These are phyloP conservation scores for Tenebrio molitor DNA, from an alignment of 1,140 invertebrate species.

Conservation along the genomic window DNA sequence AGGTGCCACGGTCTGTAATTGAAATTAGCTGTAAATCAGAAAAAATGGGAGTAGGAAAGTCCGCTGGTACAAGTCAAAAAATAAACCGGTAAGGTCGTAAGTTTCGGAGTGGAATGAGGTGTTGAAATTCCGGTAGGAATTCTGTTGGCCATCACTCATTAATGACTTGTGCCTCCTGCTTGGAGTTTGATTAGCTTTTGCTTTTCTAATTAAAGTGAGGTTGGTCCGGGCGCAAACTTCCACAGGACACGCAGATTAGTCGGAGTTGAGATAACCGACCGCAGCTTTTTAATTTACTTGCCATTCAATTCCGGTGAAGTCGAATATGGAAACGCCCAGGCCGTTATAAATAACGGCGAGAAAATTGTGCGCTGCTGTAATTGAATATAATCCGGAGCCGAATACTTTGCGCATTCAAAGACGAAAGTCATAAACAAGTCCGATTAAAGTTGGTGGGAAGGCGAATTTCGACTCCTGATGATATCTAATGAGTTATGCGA, in stretches of 20 bases:
- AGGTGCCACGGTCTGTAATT: not conserved
- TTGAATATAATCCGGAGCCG: slow-evolving; percentile 39
- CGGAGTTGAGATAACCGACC: slow-evolving; percentile 31
- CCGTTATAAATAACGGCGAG: slow-evolving; percentile 41
- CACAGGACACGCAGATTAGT: slow-evolving; percentile 33
- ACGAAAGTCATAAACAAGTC: slow-evolving; percentile 36
- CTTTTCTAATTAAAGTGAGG: slow-evolving; percentile 47
- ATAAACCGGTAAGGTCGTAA: too few relatives aligned
- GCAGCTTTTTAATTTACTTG: slow-evolving; percentile 44
- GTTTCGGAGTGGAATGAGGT: not conserved
- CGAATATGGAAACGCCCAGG: slow-evolving; percentile 42
- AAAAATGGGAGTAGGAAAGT: too few relatives aligned
- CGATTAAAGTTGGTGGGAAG: slow-evolving; percentile 31
- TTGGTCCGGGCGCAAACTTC: slow-evolving; percentile 18
- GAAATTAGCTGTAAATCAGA: slow-evolving; percentile 25
- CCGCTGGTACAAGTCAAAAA: too few relatives aligned
- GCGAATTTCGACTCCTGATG: slow-evolving; percentile 25
- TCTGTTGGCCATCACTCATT: not conserved
- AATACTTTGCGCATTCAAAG: slow-evolving; percentile 42
- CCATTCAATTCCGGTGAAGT: slow-evolving; percentile 35
- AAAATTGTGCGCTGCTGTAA: slow-evolving; percentile 41
- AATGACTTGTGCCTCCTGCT: not conserved
- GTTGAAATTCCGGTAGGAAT: slow-evolving; percentile 9
- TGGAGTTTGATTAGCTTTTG: slow-evolving; percentile 43
- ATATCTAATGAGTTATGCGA: too few relatives aligned